Conservation (phyloP, 2,888 invertebrate genomes). For the Conomelus anceps region DNA sequence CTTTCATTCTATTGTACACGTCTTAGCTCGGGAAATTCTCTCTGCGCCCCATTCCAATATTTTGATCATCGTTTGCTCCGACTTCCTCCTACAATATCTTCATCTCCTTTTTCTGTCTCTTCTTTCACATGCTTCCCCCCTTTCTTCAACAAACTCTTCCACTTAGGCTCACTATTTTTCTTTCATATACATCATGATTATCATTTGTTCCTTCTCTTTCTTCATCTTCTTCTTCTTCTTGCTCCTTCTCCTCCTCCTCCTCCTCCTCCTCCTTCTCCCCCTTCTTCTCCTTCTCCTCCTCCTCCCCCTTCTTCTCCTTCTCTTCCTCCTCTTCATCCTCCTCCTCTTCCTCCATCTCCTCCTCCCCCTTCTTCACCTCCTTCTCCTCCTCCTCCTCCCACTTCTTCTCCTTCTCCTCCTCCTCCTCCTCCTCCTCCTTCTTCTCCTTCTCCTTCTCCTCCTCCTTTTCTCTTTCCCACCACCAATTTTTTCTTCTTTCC, state of each 20-base stretch:
- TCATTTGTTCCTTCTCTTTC: slow-evolving; percentile 21
- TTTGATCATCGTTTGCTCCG: background rate
- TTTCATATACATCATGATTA: too few species aligned
- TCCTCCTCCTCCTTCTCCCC: slow-evolving; percentile 15
- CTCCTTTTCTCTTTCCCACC: background rate
- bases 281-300: slow-evolving; percentile 1
- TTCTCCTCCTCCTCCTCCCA: too few species aligned
- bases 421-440: background rate
- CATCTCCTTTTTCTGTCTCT: slow-evolving; percentile 8
- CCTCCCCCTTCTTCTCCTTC: background rate
- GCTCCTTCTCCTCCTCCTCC: background rate
- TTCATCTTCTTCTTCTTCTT: slow-evolving; percentile 15
- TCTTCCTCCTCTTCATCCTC: slow-evolving; percentile 25
- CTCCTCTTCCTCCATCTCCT: slow-evolving; percentile 17
- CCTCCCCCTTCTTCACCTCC: background rate
- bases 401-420: background rate
- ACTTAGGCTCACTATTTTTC: too few species aligned
- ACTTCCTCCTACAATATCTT: background rate
- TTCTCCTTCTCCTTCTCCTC: too few species aligned
- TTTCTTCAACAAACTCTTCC: slow-evolving; percentile 14
- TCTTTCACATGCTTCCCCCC: slow-evolving; percentile 14
- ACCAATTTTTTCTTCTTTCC: too few species aligned
- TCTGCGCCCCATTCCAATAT: background rate
- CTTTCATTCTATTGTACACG: background rate
- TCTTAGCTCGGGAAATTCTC: background rate